These are phyloP conservation scores for Lota lota DNA, from an alignment of 2,113 vertebrate species.

Conservation along the genomic window DNA sequence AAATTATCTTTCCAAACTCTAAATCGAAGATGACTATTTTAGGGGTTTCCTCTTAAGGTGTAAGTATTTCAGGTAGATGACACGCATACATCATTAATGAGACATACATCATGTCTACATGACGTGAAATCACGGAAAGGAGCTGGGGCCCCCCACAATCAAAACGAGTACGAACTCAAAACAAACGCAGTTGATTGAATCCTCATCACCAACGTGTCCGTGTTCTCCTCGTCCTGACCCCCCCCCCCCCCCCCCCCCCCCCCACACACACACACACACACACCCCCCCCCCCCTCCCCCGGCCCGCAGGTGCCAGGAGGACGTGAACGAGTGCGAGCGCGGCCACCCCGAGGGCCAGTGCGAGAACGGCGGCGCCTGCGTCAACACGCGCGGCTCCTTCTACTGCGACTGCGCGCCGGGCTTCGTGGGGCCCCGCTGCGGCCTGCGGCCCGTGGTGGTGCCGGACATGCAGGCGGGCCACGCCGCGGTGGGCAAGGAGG, in stretches of 20 bases:
- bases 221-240: conserved; percentile 1
- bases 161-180: too few relatives aligned
- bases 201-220: too few relatives aligned
- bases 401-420: conserved; percentile 93
- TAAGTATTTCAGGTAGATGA: too few relatives aligned
- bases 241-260: not conserved
- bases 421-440: conserved; percentile 87
- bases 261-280: too few relatives aligned
- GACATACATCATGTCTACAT: too few relatives aligned
- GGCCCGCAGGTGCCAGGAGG: conserved; percentile 85
- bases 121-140: too few relatives aligned
- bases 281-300: conserved; percentile 6
- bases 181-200: not conserved
- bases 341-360: conserved; percentile 79
- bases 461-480: conserved; percentile 96
- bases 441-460: conserved; percentile 88
- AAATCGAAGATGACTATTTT: too few relatives aligned
- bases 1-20: not conserved
- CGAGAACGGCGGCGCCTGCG: conserved; percentile 88
- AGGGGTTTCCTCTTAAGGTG: too few relatives aligned
- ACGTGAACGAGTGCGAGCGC: conserved; percentile 89
- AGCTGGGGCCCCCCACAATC: too few relatives aligned
- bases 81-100: too few relatives aligned
- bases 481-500: conserved; percentile 90
- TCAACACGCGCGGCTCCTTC: conserved; percentile 93